Conservation (phyloP, 2,888 invertebrate species). For the Melinaea marsaeus region DNA sequence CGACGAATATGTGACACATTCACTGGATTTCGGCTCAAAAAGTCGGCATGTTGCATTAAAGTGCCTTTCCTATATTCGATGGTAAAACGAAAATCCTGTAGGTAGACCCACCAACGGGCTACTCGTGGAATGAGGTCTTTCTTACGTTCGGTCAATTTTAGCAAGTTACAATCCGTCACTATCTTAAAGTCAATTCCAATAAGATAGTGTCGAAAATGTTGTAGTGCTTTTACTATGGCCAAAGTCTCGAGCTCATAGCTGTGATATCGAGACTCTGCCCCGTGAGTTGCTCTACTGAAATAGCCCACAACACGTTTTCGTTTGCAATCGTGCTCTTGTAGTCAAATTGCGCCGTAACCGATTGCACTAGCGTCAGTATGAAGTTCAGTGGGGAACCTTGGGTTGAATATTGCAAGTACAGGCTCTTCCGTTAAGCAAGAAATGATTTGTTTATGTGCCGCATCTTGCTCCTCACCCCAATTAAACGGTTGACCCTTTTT, state of each 20-base stretch:
- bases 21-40: conserved; percentile 34
- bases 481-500: neutral
- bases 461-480: conserved; percentile 1
- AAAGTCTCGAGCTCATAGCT: conserved; percentile 32
- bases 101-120: conserved; percentile 41
- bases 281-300: conserved; percentile 20
- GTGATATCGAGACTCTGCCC: conserved; percentile 31
- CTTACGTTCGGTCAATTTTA: conserved; percentile 38
- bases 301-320: conserved; percentile 26
- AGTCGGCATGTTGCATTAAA: conserved; percentile 38
- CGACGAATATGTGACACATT: conserved; percentile 13
- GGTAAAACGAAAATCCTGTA: conserved; percentile 33
- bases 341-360: conserved; percentile 14
- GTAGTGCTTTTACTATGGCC: conserved; percentile 32
- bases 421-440: conserved; percentile 9
- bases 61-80: conserved; percentile 32
- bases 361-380: conserved; percentile 8
- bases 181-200: conserved; percentile 26
- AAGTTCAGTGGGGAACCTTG: neutral
- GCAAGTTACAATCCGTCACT: conserved; percentile 42
- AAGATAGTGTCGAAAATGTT: conserved; percentile 24
- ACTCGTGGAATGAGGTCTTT: conserved; percentile 39
- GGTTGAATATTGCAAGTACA: conserved; percentile 3
- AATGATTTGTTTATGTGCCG: neutral
- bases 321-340: conserved; percentile 5